A percentile compares a stretch with the other conserved stretches of the same genome.
Conservation (phyloP, 2,113 vertebrate genomes). For the Corythaixoides concolor region DNA sequence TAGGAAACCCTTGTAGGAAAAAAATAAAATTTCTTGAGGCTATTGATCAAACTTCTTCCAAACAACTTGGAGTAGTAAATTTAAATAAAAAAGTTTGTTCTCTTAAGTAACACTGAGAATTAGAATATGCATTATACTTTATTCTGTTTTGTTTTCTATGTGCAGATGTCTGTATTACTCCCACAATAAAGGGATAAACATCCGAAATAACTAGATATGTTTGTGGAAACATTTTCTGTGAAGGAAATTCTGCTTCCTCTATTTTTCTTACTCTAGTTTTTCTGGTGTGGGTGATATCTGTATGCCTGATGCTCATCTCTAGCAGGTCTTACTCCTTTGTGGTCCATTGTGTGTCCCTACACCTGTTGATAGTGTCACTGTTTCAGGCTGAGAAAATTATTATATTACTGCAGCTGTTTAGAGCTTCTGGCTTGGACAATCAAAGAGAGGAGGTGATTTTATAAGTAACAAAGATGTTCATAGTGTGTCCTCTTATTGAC, state of each 20-base stretch:
- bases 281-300: not conserved
- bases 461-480: not conserved
- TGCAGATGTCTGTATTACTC: not conserved
- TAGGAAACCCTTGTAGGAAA: not conserved
- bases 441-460: not conserved
- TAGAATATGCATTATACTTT: not conserved
- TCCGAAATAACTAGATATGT: not conserved
- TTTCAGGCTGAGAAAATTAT: not conserved
- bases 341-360: not conserved
- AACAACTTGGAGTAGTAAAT: not conserved
- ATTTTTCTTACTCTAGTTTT: not conserved
- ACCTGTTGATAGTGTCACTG: not conserved
- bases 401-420: not conserved
- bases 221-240: not conserved
- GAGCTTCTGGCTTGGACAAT: not conserved
- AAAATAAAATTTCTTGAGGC: not conserved
- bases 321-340: not conserved
- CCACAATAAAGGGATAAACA: not conserved
- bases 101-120: not conserved
- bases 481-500: not conserved
- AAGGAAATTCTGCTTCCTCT: not conserved
- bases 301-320: not conserved
- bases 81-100: not conserved
- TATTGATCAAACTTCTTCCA: not conserved
- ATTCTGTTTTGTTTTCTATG: not conserved